Evolutionary conservation across 1,140 invertebrate species (phyloP), one percentile per base, ranked within the genome.

Genomic region (Drosophila carrolli): DNA sequence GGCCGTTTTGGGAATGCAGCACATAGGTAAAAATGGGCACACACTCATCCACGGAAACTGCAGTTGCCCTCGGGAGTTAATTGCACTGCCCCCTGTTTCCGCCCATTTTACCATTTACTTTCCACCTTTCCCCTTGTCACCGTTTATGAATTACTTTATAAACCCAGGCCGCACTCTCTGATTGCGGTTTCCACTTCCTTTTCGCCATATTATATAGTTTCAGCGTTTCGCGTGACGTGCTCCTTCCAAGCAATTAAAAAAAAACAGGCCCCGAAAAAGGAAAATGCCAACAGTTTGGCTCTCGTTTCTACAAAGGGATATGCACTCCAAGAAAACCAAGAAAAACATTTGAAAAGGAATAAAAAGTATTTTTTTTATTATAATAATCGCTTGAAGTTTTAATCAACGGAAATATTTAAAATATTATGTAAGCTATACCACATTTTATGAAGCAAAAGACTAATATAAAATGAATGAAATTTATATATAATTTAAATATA

Each of bases 161-260:
- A 73, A 54, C 32, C 57, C 57, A 10, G 35, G 23, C 47, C 47
- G 47, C 48, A 38, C 62, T 23, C 63, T 71, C 37, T 57, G 37
- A 70, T 57, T 57, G 53, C 29, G 51, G 51, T 71, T 71, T 71
- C 44, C 61, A 50, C 68, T 70, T 72, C 51, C 65, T 57, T 58
- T 59, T 29, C 13, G 50, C 41, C 40, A 35, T 59, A 41, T 59
- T 62, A 55, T 53, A 75, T 70, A 71, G 72, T 76, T 81, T 46
- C 43, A 41, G 50, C 44, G 62, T 57, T 84, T 84, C 75, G 63
- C 93, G 96, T 95, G 81, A 92, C 41, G 94, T 95, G 76, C 97
- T 97, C 65, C 67, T 51, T 47, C 96, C 96, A 4, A 94, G 94
- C 56, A 93, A 94, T 41, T 85, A 81, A 85, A 67, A 93, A 19